Percentiles rank a stretch among this genome's conserved stretches.
phyloP scores from a whole-genome alignment of 2,797 vertebrate genomes.

The Micrastur ruficollis region DNA sequence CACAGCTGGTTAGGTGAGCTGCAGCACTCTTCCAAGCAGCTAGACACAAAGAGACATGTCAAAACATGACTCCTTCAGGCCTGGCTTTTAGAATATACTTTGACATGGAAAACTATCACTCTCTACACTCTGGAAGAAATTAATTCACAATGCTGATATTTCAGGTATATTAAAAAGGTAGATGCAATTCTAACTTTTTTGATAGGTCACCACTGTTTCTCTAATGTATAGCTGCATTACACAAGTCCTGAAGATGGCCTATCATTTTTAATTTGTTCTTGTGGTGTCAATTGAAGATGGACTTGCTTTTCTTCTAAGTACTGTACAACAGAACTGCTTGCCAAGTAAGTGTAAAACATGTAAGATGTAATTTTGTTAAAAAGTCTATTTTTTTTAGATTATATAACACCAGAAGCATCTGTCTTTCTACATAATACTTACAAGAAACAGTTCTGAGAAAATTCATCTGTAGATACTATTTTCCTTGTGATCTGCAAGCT shows the following conservation, averaged over 20 bases:
- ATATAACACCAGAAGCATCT: not conserved
- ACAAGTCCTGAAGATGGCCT: not conserved
- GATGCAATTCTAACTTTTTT: not conserved
- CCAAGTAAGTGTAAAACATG: not conserved
- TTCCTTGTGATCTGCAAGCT: not conserved
- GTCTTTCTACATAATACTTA: not conserved
- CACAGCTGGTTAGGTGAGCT: not conserved
- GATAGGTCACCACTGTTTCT: not conserved
- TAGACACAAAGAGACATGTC: not conserved
- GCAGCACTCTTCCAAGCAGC: not conserved
- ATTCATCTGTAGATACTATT: not conserved
- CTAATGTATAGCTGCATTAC: not conserved
- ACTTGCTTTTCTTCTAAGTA: not conserved
- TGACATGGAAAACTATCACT: not conserved
- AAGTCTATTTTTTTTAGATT: not conserved
- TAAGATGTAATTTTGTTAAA: not conserved
- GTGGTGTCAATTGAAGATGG: not conserved
- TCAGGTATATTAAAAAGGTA: not conserved
- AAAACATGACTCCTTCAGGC: not conserved
- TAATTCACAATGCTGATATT: not conserved
- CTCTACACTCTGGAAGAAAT: not conserved
- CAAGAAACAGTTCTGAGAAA: not conserved
- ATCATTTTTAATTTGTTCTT: not conserved
- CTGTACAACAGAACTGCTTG: not conserved
- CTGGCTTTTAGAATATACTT: conserved; percentile 14